These are phyloP conservation scores for Slavum lentiscoides DNA, from an alignment of 2,888 invertebrate genomes.

Conservation along the genomic window DNA sequence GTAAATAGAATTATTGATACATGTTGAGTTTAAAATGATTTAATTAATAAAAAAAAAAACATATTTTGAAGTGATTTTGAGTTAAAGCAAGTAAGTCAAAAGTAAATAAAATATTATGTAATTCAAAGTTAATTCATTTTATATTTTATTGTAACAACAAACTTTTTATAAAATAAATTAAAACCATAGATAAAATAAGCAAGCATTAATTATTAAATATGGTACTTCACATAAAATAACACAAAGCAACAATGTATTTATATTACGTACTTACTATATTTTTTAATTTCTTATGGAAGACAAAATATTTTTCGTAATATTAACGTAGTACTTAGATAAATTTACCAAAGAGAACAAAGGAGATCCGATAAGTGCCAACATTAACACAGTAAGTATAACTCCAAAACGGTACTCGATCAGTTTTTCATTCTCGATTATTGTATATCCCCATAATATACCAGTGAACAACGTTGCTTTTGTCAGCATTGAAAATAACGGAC, in stretches of 20 bases:
- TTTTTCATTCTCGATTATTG: conserved; percentile 68
- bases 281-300: background rate
- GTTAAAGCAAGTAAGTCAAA: background rate
- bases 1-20: background rate
- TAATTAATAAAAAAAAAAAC: too few relatives aligned
- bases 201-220: too few relatives aligned
- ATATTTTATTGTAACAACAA: background rate
- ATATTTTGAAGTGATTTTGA: too few relatives aligned
- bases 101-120: background rate
- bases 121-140: background rate
- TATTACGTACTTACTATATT: too few relatives aligned
- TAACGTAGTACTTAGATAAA: conserved; percentile 5
- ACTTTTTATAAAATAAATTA: background rate
- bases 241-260: background rate
- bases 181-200: background rate
- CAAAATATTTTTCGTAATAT: background rate
- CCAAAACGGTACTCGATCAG: conserved; percentile 73
- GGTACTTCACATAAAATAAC: background rate
- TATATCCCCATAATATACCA: conserved; percentile 68
- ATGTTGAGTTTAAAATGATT: too few relatives aligned
- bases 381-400: conserved; percentile 69
- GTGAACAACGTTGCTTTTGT: conserved; percentile 66
- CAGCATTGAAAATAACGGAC: conserved; percentile 58
- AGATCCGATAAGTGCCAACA: conserved; percentile 71
- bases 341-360: conserved; percentile 73